A percentile compares a stretch with the other conserved stretches of the same genome.
phyloP scores from a whole-genome alignment of 1,140 invertebrate species.

The Lutraria rhynchaena region DNA sequence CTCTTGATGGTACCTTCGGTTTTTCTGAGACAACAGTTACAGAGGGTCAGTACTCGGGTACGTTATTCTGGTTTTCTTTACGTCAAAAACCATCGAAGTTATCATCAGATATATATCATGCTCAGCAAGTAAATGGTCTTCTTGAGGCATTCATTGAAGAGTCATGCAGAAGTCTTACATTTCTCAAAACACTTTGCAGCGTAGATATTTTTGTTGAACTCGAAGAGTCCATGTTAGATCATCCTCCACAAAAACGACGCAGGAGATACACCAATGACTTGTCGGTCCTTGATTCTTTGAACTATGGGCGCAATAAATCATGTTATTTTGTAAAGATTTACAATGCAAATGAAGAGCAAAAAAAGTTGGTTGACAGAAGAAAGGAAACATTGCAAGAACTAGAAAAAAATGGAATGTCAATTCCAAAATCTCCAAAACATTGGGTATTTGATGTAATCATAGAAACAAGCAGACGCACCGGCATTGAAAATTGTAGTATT shows the following conservation, averaged over 20 bases:
- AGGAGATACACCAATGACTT: too few species aligned
- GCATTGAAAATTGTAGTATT: neutral
- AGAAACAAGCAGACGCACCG: neutral
- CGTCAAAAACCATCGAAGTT: conserved; percentile 11
- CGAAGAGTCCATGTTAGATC: too few species aligned
- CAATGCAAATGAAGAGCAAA: neutral
- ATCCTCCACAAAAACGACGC: neutral
- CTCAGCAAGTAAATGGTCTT: conserved; percentile 54
- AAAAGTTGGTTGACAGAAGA: neutral
- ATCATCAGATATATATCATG: conserved; percentile 28
- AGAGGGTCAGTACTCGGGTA: conserved; percentile 59
- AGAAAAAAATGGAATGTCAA: neutral
- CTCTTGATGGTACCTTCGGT: neutral
- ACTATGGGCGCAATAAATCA: neutral
- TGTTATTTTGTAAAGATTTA: neutral
- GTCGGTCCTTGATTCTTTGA: neutral
- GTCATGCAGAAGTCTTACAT: conserved; percentile 44
- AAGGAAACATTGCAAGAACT: neutral
- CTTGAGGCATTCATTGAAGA: conserved; percentile 51
- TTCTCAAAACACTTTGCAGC: conserved; percentile 38
- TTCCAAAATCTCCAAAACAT: neutral
- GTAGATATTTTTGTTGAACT: conserved; percentile 9
- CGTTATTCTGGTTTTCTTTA: conserved; percentile 67
- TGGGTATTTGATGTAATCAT: conserved; percentile 2
- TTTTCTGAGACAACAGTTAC: conserved; percentile 23